phyloP scores from a whole-genome alignment of 1,140 invertebrate genomes.

The Trachymyrmex cornetzi region DNA sequence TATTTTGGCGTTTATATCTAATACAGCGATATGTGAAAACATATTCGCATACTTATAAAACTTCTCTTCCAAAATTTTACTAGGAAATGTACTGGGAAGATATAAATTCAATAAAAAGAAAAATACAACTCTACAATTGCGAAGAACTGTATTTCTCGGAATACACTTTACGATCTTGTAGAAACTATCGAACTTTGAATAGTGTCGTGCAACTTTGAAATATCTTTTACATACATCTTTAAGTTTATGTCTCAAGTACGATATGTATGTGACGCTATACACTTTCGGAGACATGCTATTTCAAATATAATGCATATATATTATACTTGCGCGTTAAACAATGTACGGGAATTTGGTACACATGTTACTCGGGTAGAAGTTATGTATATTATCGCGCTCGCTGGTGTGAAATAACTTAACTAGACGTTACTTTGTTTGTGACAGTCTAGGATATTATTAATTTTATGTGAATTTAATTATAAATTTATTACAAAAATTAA shows the following conservation, averaged over 20 bases:
- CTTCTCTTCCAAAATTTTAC: neutral
- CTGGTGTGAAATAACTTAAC: constrained; percentile 28
- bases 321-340: constrained; percentile 5
- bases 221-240: constrained; percentile 20
- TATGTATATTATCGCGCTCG: constrained; percentile 13
- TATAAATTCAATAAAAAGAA: constrained; percentile 30
- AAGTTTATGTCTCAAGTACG: constrained; percentile 39
- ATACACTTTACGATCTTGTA: neutral
- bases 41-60: constrained; percentile 21
- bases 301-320: constrained; percentile 37
- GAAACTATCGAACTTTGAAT: constrained; percentile 58
- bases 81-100: neutral
- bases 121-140: constrained; percentile 8
- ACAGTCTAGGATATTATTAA: neutral
- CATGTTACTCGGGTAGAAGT: constrained; percentile 12
- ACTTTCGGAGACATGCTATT: constrained; percentile 10
- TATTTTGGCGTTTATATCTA: neutral
- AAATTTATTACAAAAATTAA: neutral
- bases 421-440: constrained; percentile 20
- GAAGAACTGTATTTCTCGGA: constrained; percentile 43
- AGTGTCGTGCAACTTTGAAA: constrained; percentile 50
- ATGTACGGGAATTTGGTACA: constrained; percentile 34
- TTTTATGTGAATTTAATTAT: neutral
- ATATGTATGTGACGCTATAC: constrained; percentile 41
- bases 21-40: neutral